These are phyloP conservation scores for Anguilla japonica DNA, from an alignment of 2,113 vertebrate genomes.

Conservation along the genomic window DNA sequence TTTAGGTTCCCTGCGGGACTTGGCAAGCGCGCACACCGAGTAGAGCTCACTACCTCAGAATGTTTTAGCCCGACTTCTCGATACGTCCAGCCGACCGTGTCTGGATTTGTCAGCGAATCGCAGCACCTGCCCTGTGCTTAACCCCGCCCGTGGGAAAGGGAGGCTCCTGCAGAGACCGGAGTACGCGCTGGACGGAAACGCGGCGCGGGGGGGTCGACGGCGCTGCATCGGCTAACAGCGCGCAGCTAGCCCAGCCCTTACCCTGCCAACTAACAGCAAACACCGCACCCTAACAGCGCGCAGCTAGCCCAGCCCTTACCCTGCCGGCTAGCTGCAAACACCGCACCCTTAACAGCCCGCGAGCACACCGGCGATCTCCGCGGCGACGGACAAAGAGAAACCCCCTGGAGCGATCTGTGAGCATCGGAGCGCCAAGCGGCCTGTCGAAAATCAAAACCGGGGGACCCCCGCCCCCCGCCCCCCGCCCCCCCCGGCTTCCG, in stretches of 20 bases:
- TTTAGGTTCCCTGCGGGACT: neutral
- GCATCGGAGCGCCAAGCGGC: neutral
- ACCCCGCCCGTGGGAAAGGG: neutral
- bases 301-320: neutral
- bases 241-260: neutral
- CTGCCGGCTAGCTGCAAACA: no score
- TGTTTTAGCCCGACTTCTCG: neutral
- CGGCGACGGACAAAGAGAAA: neutral
- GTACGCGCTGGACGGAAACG: neutral
- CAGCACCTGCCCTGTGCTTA: neutral
- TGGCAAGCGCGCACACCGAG: neutral
- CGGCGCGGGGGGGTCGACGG: no score
- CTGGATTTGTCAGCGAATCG: neutral
- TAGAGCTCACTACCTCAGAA: neutral
- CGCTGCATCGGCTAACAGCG: no score
- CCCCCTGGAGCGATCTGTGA: neutral
- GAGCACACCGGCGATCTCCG: neutral
- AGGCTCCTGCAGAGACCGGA: no score
- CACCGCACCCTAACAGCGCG: no score
- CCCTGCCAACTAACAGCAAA: no score
- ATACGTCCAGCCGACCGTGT: neutral
- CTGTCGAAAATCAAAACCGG: neutral
- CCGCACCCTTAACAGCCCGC: no score
- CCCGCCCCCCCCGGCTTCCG: no score
- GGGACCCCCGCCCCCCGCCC: no score